Conservation (phyloP, 2,797 vertebrate genomes). For the Pagetopsis macropterus region DNA sequence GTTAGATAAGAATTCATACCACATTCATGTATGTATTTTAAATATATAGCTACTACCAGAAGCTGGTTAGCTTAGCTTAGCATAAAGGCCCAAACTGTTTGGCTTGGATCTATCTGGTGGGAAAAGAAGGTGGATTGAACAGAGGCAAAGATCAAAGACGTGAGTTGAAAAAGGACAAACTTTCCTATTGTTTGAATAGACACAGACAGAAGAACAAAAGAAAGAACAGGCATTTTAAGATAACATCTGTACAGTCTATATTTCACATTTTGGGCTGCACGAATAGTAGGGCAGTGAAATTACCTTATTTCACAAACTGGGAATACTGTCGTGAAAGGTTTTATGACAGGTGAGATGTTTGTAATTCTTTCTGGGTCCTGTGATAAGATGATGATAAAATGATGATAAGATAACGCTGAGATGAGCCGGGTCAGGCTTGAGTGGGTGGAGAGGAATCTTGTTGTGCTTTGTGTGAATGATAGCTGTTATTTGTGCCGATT, state of each 20-base stretch:
- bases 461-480: background rate
- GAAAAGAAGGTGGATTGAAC: too few species aligned
- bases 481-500: background rate
- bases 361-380: background rate
- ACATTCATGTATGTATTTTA: background rate
- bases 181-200: background rate
- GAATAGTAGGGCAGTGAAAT: background rate
- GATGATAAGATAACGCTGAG: background rate
- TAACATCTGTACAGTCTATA: background rate
- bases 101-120: background rate
- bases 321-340: background rate
- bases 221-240: background rate
- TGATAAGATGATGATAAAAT: background rate
- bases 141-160: background rate
- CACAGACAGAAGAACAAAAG: too few species aligned
- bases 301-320: background rate
- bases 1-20: constrained; percentile 1
- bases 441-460: constrained; percentile 13
- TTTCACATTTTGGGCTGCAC: background rate
- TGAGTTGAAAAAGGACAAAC: background rate
- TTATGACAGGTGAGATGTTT: constrained; percentile 15
- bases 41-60: background rate
- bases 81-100: background rate
- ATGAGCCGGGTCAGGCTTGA: background rate
- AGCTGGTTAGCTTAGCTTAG: background rate